A percentile compares a stretch with the other conserved stretches of the same genome.
These are phyloP conservation scores for Paramuricea clavata DNA, from an alignment of 92 coral and sea anemone species.

Conservation along the genomic window DNA sequence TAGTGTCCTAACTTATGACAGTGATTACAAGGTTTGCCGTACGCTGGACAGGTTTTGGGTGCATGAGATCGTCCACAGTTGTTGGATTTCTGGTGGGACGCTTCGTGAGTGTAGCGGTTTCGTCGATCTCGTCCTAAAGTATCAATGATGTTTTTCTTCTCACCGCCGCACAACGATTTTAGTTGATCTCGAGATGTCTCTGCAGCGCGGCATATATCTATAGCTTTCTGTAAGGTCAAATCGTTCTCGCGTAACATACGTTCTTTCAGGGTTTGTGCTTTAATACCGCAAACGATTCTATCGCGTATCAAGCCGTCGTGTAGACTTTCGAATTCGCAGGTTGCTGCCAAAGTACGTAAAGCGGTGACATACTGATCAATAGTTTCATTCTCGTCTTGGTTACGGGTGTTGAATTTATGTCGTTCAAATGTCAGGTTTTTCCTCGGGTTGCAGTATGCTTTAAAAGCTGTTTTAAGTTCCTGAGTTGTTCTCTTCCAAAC, in stretches of 20 bases:
- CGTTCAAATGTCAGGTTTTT: constrained; percentile 12
- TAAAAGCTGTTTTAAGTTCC: constrained; percentile 17
- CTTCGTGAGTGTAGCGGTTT: neutral
- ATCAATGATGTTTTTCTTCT: constrained; percentile 10
- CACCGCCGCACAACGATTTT: constrained; percentile 19
- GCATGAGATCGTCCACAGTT: constrained; percentile 50
- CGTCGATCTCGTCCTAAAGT: constrained; percentile 12
- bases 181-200: constrained; percentile 38
- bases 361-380: constrained; percentile 16
- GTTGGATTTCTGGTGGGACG: neutral
- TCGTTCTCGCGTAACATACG: constrained; percentile 36
- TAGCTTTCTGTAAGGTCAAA: constrained; percentile 25
- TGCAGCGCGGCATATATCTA: constrained; percentile 33
- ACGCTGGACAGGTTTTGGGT: constrained; percentile 51
- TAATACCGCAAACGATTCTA: constrained; percentile 45
- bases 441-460: constrained; percentile 16
- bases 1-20: constrained; percentile 58
- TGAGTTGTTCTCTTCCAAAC: constrained; percentile 20
- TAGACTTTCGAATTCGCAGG: constrained; percentile 14
- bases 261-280: constrained; percentile 29
- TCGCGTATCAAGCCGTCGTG: constrained; percentile 40
- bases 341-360: neutral
- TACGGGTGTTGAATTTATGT: constrained; percentile 3
- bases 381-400: constrained; percentile 7
- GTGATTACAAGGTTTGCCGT: constrained; percentile 37